These are phyloP conservation scores for Meiosimyza platycephala DNA, from an alignment of 2,888 invertebrate species.

Conservation along the genomic window DNA sequence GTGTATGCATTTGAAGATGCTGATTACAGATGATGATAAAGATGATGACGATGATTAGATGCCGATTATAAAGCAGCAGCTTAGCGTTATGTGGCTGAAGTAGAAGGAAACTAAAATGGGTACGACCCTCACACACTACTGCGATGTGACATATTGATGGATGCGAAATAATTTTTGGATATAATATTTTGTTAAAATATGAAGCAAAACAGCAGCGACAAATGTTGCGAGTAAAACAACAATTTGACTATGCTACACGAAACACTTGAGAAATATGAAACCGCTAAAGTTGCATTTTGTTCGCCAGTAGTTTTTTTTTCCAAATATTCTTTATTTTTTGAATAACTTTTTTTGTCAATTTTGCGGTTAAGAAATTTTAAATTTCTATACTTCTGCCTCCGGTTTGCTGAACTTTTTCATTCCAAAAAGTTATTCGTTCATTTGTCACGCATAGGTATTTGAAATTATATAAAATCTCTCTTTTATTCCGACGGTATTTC, in stretches of 20 bases:
- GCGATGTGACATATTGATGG: constrained; percentile 4
- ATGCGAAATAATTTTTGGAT: neutral
- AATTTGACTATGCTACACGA: too few relatives aligned
- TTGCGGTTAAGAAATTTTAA: neutral
- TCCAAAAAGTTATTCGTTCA: constrained; percentile 12
- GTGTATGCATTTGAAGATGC: neutral
- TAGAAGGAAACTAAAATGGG: neutral
- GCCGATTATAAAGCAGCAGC: constrained; percentile 32
- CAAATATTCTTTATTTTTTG: too few relatives aligned
- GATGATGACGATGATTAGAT: constrained; percentile 12
- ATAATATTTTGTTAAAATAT: neutral
- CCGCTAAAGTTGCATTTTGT: too few relatives aligned
- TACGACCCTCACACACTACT: neutral
- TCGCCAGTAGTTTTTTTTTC: too few relatives aligned
- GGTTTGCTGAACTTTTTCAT: neutral
- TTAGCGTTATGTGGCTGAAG: constrained; percentile 16
- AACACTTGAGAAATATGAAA: too few relatives aligned
- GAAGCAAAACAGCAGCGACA: too few relatives aligned
- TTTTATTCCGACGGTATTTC: too few relatives aligned
- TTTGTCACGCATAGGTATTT: constrained; percentile 7
- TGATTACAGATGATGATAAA: neutral
- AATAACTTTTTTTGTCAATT: too few relatives aligned
- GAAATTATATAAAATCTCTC: too few relatives aligned
- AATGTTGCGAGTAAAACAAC: too few relatives aligned
- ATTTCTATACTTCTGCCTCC: neutral